Evolutionary conservation across 2,888 invertebrate species (phyloP).

Genomic region (Hermaeophaga mercurialis): DNA sequence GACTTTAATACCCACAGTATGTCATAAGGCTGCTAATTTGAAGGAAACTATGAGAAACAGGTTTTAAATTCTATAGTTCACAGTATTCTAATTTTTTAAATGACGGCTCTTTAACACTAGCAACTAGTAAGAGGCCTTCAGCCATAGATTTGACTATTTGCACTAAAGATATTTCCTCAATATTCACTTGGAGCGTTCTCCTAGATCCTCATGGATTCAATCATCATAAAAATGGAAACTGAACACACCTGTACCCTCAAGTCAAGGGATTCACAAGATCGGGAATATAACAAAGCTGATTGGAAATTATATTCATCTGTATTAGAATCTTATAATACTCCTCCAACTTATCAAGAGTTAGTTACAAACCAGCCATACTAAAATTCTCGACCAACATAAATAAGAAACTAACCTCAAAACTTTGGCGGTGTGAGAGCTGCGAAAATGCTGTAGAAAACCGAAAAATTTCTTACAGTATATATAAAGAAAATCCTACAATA

Average conservation of each 20-base stretch:
- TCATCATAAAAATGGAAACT: conserved; percentile 2
- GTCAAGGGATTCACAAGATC: no score
- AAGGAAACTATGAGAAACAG: not conserved
- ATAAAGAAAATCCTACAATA: not conserved
- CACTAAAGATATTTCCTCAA: conserved; percentile 1
- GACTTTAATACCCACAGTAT: no score
- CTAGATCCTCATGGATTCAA: conserved; percentile 10
- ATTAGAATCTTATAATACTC: not conserved
- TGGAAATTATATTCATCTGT: not conserved
- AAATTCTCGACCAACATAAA: not conserved
- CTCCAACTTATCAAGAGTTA: not conserved
- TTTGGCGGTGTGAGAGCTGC: conserved; percentile 11
- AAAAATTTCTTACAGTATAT: not conserved
- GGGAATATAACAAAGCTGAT: conserved; percentile 7
- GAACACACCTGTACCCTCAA: no score
- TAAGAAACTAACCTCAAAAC: conserved; percentile 7
- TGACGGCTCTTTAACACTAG: conserved; percentile 14
- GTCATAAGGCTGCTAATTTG: not conserved
- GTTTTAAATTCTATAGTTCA: not conserved
- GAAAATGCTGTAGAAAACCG: not conserved
- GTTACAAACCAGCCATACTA: conserved; percentile 5
- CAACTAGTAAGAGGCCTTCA: not conserved
- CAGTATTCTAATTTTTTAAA: conserved; percentile 6
- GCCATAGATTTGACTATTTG: conserved; percentile 18
- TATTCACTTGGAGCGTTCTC: not conserved